Conservation (phyloP, 2,797 vertebrate species). For the Hypotaenidia philippensis region DNA sequence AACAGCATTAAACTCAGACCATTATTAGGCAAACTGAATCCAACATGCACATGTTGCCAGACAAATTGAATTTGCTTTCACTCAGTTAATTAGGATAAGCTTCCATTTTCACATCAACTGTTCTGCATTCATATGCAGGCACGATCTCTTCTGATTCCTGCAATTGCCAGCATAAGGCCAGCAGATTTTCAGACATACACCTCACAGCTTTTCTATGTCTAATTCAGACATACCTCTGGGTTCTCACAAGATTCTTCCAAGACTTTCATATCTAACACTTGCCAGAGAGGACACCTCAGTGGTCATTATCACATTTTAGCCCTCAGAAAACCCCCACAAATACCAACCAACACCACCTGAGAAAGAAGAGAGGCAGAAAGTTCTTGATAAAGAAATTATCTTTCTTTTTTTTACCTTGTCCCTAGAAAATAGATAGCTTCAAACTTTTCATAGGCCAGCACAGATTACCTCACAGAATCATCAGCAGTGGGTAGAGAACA, state of each 20-base stretch:
- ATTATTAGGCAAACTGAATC: slow-evolving; percentile 19
- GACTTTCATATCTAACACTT: neutral
- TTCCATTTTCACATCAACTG: slow-evolving; percentile 47
- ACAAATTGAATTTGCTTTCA: slow-evolving; percentile 46
- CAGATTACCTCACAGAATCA: neutral
- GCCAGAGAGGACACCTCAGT: neutral
- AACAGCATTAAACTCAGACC: neutral
- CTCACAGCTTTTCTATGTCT: neutral
- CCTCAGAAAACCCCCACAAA: neutral
- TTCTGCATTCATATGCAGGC: neutral
- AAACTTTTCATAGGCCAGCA: neutral
- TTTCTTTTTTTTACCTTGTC: neutral
- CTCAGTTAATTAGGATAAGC: slow-evolving; percentile 47
- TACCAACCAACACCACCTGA: neutral
- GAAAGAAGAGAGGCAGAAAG: neutral
- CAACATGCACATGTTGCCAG: slow-evolving; percentile 10
- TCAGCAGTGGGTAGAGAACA: neutral
- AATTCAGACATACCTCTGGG: neutral
- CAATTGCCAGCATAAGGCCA: neutral
- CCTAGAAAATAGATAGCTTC: neutral
- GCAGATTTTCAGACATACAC: neutral
- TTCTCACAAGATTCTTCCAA: neutral
- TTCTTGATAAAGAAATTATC: neutral
- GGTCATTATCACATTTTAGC: neutral
- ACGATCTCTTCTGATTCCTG: neutral